Evolutionary conservation across 2,888 invertebrate genomes (phyloP).

Genomic region (Phyllotreta cruciferae): DNA sequence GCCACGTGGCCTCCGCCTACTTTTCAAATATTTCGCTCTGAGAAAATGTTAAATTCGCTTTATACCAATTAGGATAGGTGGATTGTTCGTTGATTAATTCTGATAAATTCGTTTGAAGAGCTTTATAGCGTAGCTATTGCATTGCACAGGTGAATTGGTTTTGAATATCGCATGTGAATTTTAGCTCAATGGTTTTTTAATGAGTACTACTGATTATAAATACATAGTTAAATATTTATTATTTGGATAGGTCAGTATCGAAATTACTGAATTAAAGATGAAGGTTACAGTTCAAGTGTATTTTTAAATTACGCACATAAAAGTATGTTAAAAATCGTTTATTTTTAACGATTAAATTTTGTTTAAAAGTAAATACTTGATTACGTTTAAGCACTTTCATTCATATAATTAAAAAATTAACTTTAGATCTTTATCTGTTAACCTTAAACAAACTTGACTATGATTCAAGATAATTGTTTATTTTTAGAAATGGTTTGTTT

Average conservation of each 20-base stretch:
- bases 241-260: slow-evolving; percentile 22
- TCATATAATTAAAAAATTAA: too few species aligned
- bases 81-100: background rate
- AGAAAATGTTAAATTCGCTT: slow-evolving; percentile 1
- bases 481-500: too few species aligned
- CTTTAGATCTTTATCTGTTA: too few species aligned
- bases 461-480: too few species aligned
- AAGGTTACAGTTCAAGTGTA: slow-evolving; percentile 26
- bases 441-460: too few species aligned
- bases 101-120: background rate
- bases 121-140: background rate
- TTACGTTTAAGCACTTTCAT: too few species aligned
- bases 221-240: slow-evolving; percentile 11
- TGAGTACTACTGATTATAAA: slow-evolving; percentile 12
- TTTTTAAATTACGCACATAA: slow-evolving; percentile 19
- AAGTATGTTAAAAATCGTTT: slow-evolving; percentile 10
- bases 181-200: slow-evolving; percentile 1
- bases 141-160: background rate
- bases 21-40: background rate
- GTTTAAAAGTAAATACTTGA: too few species aligned
- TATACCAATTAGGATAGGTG: too few species aligned
- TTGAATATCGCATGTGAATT: background rate
- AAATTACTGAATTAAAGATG: slow-evolving; percentile 19
- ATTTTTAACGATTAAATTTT: slow-evolving; percentile 5
- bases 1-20: slow-evolving; percentile 4